Percentiles rank a stretch among this genome's conserved stretches.
These are phyloP conservation scores for Dolichallabes microphthalmus DNA, from an alignment of 2,113 vertebrate genomes.

Conservation along the genomic window DNA sequence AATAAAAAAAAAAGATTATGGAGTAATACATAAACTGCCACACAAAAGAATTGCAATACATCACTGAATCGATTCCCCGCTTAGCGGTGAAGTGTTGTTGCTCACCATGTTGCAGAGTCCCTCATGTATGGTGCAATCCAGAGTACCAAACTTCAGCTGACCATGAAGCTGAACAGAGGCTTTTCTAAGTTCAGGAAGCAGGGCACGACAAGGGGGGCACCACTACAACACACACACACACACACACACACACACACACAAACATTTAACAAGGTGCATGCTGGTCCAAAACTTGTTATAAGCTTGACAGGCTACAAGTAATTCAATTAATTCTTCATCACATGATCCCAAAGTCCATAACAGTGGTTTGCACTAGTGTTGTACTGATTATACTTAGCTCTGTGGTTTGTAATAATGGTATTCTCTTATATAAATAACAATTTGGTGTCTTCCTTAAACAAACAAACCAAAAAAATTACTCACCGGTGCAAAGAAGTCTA, in stretches of 20 bases:
- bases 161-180: slow-evolving; percentile 90
- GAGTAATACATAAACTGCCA: too few species aligned
- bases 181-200: slow-evolving; percentile 93
- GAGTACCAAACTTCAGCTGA: slow-evolving; percentile 90
- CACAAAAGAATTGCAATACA: too few species aligned
- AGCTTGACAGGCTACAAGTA: not conserved
- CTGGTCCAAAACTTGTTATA: too few species aligned
- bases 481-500: slow-evolving; percentile 98
- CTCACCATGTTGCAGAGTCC: slow-evolving; percentile 88
- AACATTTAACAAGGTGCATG: not conserved
- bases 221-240: slow-evolving; percentile 73
- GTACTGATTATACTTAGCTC: not conserved
- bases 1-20: too few species aligned
- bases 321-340: not conserved
- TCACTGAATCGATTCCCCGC: too few species aligned
- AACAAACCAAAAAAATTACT: slow-evolving; percentile 50
- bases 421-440: not conserved
- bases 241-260: not conserved
- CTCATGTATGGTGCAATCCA: slow-evolving; percentile 94
- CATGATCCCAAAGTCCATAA: not conserved
- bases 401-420: not conserved
- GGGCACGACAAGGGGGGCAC: slow-evolving; percentile 92
- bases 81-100: not conserved
- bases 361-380: not conserved
- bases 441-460: not conserved